Percentiles rank a stretch among this genome's conserved stretches.
These are phyloP conservation scores for Leiothrix lutea DNA, from an alignment of 2,113 vertebrate species.

Conservation along the genomic window DNA sequence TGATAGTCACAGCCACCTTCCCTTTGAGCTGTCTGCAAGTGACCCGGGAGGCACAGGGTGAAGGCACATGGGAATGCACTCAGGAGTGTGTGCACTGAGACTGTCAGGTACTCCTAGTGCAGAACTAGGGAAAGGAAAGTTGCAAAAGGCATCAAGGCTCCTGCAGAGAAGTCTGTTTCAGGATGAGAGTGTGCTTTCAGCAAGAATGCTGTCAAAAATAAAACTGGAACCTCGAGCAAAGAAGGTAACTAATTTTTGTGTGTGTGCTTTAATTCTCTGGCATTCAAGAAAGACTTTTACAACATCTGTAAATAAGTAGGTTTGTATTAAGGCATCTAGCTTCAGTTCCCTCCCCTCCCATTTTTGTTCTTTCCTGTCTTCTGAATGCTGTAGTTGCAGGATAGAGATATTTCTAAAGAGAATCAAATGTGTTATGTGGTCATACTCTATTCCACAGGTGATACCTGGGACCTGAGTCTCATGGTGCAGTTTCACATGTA, in stretches of 20 bases:
- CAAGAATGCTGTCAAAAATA: not conserved
- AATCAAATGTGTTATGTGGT: not conserved
- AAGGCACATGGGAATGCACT: not conserved
- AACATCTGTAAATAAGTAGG: not conserved
- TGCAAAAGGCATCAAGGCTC: not conserved
- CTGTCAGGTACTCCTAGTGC: accelerated
- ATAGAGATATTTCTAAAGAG: not conserved
- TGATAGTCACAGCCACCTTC: not conserved
- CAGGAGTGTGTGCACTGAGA: not conserved
- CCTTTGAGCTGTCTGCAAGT: not conserved
- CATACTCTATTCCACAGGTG: not conserved
- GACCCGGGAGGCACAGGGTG: not conserved
- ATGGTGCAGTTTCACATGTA: not conserved
- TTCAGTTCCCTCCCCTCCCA: not conserved
- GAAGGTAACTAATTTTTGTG: not conserved
- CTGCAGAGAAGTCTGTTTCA: not conserved
- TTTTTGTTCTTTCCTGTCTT: not conserved
- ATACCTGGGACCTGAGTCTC: not conserved
- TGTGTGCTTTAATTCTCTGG: not conserved
- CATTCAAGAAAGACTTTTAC: not conserved
- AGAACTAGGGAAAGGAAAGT: not conserved
- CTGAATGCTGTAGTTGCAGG: not conserved
- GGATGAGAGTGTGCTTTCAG: not conserved
- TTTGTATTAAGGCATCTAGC: not conserved
- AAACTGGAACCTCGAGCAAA: not conserved